Evolutionary conservation across 2,113 vertebrate species (phyloP).

Genomic region (Microtus oregoni): DNA sequence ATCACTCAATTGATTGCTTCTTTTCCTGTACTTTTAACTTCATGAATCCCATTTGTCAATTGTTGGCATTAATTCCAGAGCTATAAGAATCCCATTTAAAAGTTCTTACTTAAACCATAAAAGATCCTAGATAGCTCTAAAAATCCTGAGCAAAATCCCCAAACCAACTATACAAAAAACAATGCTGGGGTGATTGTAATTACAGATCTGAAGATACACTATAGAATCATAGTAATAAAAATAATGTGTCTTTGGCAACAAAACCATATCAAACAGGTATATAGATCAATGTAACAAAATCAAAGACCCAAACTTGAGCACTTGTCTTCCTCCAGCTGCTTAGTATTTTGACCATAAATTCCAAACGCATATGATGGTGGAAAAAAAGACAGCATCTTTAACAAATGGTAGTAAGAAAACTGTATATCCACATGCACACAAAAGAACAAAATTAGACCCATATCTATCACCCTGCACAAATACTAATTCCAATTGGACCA

Average conservation of each 20-base stretch:
- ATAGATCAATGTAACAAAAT: not conserved
- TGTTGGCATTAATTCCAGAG: not conserved
- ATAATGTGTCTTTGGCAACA: not conserved
- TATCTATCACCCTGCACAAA: not conserved
- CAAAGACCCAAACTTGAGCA: not conserved
- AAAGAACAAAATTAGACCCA: not conserved
- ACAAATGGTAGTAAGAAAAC: not conserved
- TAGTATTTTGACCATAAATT: not conserved
- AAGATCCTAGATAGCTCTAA: not conserved
- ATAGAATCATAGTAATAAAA: not conserved
- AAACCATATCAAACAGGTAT: not conserved
- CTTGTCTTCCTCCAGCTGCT: not conserved
- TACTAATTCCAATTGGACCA: not conserved
- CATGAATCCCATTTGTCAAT: not conserved
- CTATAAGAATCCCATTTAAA: too few relatives aligned
- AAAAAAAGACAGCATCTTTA: not conserved
- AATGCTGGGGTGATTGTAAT: too few relatives aligned
- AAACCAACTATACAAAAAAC: not conserved
- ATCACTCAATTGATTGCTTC: not conserved
- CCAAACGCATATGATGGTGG: not conserved
- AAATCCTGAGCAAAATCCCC: not conserved
- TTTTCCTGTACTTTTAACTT: not conserved
- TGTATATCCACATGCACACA: not conserved
- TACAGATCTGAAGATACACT: not conserved
- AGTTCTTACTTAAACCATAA: not conserved